Evolutionary conservation across 2,113 vertebrate species (phyloP).

Genomic region (Apteryx owenii): DNA sequence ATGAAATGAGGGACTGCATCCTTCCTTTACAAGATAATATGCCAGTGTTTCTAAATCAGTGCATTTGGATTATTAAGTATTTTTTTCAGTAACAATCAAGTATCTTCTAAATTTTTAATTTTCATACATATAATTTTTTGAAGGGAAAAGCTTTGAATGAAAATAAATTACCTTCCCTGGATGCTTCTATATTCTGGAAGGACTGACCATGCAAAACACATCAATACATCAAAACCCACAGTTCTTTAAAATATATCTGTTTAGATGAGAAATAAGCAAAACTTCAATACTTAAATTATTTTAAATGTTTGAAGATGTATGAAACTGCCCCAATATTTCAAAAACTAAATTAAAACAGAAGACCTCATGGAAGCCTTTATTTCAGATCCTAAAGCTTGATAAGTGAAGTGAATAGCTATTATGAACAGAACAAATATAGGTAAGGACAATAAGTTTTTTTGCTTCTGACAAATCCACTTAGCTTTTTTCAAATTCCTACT

Average conservation of each 20-base stretch:
- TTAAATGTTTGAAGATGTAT: background rate
- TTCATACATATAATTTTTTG: background rate
- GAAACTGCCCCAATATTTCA: background rate
- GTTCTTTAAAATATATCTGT: background rate
- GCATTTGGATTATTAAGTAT: background rate
- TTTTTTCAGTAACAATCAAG: background rate
- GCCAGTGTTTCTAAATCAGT: background rate
- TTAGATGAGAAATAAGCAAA: background rate
- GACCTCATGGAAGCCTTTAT: background rate
- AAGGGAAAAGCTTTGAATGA: background rate
- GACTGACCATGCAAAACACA: background rate
- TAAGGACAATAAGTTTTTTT: background rate
- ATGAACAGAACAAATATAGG: background rate
- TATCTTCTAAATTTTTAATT: background rate
- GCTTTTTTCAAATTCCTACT: background rate
- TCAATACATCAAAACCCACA: background rate
- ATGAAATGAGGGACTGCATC: background rate
- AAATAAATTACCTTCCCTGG: background rate
- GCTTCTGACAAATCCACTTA: background rate
- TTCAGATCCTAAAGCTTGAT: background rate
- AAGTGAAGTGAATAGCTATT: background rate
- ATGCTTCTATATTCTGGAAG: background rate
- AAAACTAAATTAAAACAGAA: background rate
- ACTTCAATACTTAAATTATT: background rate
- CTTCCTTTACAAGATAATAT: background rate